Evolutionary conservation across 1,140 invertebrate genomes (phyloP).

Genomic region (Pristionchus pacificus): DNA sequence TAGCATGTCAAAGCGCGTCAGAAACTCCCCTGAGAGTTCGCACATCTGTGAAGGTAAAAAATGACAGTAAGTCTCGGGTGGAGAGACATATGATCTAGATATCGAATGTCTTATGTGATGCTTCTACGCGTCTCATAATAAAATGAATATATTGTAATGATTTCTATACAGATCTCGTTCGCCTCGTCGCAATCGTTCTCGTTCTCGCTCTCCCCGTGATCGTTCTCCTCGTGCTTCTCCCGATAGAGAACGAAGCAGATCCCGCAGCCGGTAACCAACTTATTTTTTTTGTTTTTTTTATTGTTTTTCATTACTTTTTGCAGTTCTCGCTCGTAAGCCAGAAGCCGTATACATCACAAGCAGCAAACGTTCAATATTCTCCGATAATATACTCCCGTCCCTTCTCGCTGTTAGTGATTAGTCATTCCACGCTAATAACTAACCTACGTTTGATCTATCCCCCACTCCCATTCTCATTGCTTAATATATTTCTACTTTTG

Average conservation of each 20-base stretch:
- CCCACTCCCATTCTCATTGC: too few relatives aligned
- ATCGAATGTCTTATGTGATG: slow-evolving; percentile 25
- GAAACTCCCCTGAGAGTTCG: not conserved
- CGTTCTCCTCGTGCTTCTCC: slow-evolving; percentile 3
- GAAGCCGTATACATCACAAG: too few relatives aligned
- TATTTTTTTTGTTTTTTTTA: not conserved
- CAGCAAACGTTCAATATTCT: too few relatives aligned
- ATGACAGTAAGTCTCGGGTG: slow-evolving; percentile 9
- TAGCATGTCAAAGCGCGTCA: not conserved
- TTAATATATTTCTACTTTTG: too few relatives aligned
- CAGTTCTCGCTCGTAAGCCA: too few relatives aligned
- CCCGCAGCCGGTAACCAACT: slow-evolving; percentile 12
- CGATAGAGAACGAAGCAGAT: slow-evolving; percentile 13
- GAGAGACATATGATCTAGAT: slow-evolving; percentile 16
- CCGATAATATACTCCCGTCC: too few relatives aligned
- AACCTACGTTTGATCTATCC: too few relatives aligned
- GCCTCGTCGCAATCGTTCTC: slow-evolving; percentile 17
- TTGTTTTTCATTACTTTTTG: not conserved
- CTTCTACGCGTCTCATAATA: not conserved
- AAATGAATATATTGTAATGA: not conserved
- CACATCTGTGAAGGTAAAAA: slow-evolving; percentile 6
- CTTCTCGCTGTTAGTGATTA: too few relatives aligned
- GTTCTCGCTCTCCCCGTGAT: slow-evolving; percentile 13
- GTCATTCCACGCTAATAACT: too few relatives aligned
- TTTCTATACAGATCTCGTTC: slow-evolving; percentile 5